Conservation (phyloP, 1,140 invertebrate genomes). For the Orussus abietinus region DNA sequence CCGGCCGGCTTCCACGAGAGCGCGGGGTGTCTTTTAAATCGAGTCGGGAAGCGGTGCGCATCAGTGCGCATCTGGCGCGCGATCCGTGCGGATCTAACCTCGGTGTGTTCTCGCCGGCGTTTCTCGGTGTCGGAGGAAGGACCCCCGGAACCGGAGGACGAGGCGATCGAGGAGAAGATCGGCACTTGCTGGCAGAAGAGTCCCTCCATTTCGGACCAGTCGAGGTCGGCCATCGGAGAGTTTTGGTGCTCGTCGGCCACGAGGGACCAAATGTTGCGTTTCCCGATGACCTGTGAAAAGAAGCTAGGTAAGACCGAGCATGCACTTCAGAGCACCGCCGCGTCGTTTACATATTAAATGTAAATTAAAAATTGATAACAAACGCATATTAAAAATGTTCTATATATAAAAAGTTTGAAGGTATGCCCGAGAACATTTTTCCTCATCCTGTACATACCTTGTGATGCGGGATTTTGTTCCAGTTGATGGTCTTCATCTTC, state of each 20-base stretch:
- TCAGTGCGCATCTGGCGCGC: too few relatives aligned
- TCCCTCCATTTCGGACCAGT: constrained; percentile 90
- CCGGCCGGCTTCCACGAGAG: too few relatives aligned
- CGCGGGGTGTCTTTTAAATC: too few relatives aligned
- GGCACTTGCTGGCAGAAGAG: constrained; percentile 83
- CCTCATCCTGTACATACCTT: constrained; percentile 58
- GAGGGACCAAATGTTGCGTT: constrained; percentile 89
- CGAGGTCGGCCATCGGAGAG: constrained; percentile 72
- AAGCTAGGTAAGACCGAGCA: too few relatives aligned
- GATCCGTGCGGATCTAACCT: too few relatives aligned
- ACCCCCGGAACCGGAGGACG: constrained; percentile 51
- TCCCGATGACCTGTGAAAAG: constrained; percentile 67
- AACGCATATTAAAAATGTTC: too few relatives aligned
- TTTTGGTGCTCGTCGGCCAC: constrained; percentile 82
- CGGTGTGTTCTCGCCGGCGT: constrained; percentile 65
- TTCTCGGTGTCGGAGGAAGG: constrained; percentile 53
- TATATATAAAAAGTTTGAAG: too few relatives aligned
- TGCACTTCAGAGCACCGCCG: too few relatives aligned
- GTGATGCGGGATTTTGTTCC: constrained; percentile 88
- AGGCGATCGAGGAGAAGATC: constrained; percentile 56
- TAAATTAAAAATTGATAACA: too few relatives aligned
- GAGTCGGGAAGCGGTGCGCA: too few relatives aligned
- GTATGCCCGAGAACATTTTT: too few relatives aligned
- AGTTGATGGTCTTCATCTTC: constrained; percentile 95
- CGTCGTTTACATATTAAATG: too few relatives aligned